Evolutionary conservation across 2,797 vertebrate genomes (phyloP).

Genomic region (Chaenodraco wilsoni): DNA sequence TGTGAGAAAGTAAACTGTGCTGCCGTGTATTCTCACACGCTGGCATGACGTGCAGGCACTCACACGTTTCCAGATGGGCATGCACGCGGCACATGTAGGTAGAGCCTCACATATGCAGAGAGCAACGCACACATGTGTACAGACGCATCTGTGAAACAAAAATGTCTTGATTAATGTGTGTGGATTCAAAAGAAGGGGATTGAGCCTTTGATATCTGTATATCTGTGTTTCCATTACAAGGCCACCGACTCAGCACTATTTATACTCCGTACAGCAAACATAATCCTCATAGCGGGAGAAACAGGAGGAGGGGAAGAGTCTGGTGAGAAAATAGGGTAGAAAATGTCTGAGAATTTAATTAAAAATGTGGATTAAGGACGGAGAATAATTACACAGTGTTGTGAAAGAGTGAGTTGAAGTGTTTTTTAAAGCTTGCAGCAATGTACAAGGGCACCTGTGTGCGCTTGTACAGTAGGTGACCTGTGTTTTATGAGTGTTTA

Average conservation of each 20-base stretch:
- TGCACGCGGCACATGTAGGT: slow-evolving; percentile 39
- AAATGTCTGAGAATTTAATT: slow-evolving; percentile 63
- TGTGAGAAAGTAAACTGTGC: slow-evolving; percentile 58
- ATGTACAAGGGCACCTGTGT: slow-evolving; percentile 48
- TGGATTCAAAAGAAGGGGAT: slow-evolving; percentile 42
- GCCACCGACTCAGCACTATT: slow-evolving; percentile 74
- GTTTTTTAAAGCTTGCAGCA: slow-evolving; percentile 30
- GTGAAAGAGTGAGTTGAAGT: slow-evolving; percentile 32
- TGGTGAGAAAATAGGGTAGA: slow-evolving; percentile 29
- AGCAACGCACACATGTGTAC: slow-evolving; percentile 32
- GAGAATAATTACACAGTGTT: slow-evolving; percentile 56
- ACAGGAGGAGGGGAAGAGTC: slow-evolving; percentile 24
- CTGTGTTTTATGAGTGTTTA: slow-evolving; percentile 63
- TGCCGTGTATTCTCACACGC: slow-evolving; percentile 60
- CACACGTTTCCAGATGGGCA: slow-evolving; percentile 46
- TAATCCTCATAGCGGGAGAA: slow-evolving; percentile 60
- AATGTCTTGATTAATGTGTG: slow-evolving; percentile 65
- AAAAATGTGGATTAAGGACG: slow-evolving; percentile 61
- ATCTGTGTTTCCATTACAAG: slow-evolving; percentile 69
- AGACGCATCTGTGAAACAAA: slow-evolving; percentile 70
- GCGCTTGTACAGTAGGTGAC: slow-evolving; percentile 23
- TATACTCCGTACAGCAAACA: slow-evolving; percentile 61
- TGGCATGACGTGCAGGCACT: slow-evolving; percentile 44
- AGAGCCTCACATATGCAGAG: slow-evolving; percentile 14
- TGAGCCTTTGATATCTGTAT: slow-evolving; percentile 69